Evolutionary conservation across 2,888 invertebrate genomes (phyloP).

Genomic region (Eudasyphora cyanicolor): DNA sequence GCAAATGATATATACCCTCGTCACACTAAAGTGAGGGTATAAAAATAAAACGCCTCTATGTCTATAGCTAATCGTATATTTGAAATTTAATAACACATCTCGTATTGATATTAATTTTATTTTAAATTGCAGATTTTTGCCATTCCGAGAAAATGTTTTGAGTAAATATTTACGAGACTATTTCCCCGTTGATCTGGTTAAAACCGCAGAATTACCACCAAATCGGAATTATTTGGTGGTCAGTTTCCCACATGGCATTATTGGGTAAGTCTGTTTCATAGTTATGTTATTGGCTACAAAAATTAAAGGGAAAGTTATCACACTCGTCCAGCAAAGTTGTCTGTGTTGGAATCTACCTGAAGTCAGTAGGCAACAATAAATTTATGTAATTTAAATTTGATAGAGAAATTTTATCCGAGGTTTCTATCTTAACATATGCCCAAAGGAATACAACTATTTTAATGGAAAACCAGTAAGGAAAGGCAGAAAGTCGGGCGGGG

Average conservation of each 20-base stretch:
- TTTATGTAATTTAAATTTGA: background rate
- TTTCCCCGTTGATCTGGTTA: conserved; percentile 91
- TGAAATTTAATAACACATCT: background rate
- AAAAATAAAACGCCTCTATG: too few relatives aligned
- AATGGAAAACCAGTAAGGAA: too few relatives aligned
- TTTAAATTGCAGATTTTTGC: conserved; percentile 81
- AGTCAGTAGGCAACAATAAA: background rate
- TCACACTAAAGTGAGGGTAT: too few relatives aligned
- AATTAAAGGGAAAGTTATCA: background rate
- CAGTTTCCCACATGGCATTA: conserved; percentile 94
- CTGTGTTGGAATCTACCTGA: too few relatives aligned
- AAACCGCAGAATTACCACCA: conserved; percentile 90
- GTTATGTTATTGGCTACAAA: background rate
- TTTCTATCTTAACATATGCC: background rate
- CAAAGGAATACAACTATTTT: too few relatives aligned
- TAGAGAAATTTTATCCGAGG: background rate
- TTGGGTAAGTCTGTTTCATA: conserved; percentile 78
- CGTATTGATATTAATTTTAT: background rate
- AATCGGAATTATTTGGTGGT: conserved; percentile 91
- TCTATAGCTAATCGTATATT: background rate
- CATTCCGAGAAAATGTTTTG: conserved; percentile 82
- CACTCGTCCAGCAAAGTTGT: background rate
- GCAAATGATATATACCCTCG: background rate
- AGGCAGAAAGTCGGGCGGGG: too few relatives aligned
- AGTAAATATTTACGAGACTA: conserved; percentile 90